Evolutionary conservation across 2,113 vertebrate genomes (phyloP), one percentile per base, ranked within the genome.

Genomic region (Microcebus murinus): DNA sequence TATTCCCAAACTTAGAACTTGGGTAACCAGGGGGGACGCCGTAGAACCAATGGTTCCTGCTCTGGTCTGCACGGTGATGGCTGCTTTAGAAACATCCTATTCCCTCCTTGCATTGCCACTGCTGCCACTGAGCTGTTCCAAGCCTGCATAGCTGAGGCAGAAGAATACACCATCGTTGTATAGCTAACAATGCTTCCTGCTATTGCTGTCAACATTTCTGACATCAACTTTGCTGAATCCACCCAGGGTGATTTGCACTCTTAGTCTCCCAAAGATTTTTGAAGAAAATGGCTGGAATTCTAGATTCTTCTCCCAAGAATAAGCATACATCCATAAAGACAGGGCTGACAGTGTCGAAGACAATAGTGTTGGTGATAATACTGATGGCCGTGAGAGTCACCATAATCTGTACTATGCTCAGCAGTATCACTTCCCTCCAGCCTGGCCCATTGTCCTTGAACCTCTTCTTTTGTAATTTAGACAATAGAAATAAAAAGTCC

Each of bases 61-160:
- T 65, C 52, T 84, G 27, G 6, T 82, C 42, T 45, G 5, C 3
- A 14, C 31, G 52, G 39, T 1, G 6, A 21, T 8, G 45, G 10
- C 21, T 48, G 8, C 9, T 18, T 48, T 45, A 23, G 55, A 39
- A 9, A 50, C 0, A 10, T 11, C 6, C 0, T 9, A 4, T 1
- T 42, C 25, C 25, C 50, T 63, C 39, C 80, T 31, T 27, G 31
- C 39, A 34, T 17, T 36, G 67, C 31, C 3, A 1, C 11, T 20
- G 3, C 27, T 42, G 4, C 39, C 39, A 34, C 7, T 1, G 50
- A 83, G 63, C 36, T 63, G 25, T 27, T 29, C 21, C 8, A 18
- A 27, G 29, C 27, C 55, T 48, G 12, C 14, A 34, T 25, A 29
- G 31, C 90, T 45, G 20, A 82, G 3, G 42, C 23, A 74, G 12